Evolutionary conservation across 2,113 vertebrate species (phyloP).

Genomic region (Pterocles burchelli): DNA sequence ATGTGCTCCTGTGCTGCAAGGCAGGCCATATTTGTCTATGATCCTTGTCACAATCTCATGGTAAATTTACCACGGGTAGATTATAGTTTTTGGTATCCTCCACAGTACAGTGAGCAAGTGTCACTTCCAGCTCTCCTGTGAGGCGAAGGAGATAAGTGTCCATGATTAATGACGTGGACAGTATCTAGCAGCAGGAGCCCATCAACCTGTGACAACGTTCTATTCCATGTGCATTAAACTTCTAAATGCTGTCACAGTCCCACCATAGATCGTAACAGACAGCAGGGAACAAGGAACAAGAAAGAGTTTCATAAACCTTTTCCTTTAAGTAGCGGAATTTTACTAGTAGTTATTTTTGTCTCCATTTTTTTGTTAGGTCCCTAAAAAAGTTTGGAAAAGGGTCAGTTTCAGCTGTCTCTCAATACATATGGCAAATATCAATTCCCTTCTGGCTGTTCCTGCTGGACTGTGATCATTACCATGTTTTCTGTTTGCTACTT

Average conservation of each 20-base stretch:
- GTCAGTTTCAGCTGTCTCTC: background rate
- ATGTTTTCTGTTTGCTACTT: background rate
- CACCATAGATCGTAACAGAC: background rate
- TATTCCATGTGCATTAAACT: conserved; percentile 60
- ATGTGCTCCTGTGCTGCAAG: background rate
- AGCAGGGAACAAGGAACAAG: background rate
- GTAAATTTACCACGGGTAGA: conserved; percentile 46
- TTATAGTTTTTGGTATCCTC: conserved; percentile 20
- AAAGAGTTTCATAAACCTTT: background rate
- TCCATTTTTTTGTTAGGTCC: background rate
- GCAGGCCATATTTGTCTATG: background rate
- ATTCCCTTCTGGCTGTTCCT: background rate
- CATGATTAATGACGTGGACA: conserved; percentile 61
- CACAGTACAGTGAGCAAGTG: conserved; percentile 26
- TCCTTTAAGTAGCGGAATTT: background rate
- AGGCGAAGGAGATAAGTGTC: conserved; percentile 30
- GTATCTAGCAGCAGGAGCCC: conserved; percentile 59
- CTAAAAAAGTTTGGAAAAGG: background rate
- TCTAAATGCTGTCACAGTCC: conserved; percentile 46
- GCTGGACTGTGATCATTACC: background rate
- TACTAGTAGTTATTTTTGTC: background rate
- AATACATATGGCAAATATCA: background rate
- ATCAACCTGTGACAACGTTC: conserved; percentile 64
- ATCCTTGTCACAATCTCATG: conserved; percentile 21
- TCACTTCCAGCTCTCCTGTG: background rate